Evolutionary conservation across 2,888 invertebrate genomes (phyloP), one percentile per base, ranked within the genome.

Genomic region (Pharmacophagus antenor): DNA sequence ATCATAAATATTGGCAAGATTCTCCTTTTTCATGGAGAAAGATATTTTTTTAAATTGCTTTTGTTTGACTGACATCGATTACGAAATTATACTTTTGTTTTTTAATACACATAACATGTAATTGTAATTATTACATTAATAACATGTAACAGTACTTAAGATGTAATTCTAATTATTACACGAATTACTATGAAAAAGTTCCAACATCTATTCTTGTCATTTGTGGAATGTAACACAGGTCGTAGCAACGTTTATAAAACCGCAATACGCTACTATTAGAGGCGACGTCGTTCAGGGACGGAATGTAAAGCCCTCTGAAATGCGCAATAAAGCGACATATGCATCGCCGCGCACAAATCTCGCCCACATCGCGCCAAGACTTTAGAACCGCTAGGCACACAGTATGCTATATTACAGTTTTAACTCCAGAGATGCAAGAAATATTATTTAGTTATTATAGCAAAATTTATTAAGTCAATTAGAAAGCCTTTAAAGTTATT

Each of bases 161-260:
- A 51, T 56, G 18, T 48, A 50, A 42, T 31, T 55, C 23, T 55
- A 50, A 50, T 46, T n/a, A 37, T 50, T 46, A 22, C 44, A 22
- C 2, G 1, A 2, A 27, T 8, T 50, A 41, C 8, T 31, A 27
- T 22, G 20, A 12, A 31, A 25, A 18, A 50, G 49, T 22, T 18
- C 61, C 62, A 66, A 71, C 65, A 70, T 70, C 65, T 70, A 69
- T 57, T 69, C 70, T 74, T 74, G 72, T 76, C 72, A 70, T 70
- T 64, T 69, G 66, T 62, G 74, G 81, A 81, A 82, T 82, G 80
- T 79, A 78, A 80, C 82, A 80, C 74, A 77, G 77, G 77, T 80
- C 73, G 75, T 74, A 73, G 75, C 76, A 79, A 75, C 79, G 78
- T 78, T 81, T 83, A 83, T 79, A 82, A 80, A 82, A 85, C 84